A percentile compares a stretch with the other conserved stretches of the same genome.
Conservation (phyloP, 2,113 vertebrate species). For the Paratilapia polleni region DNA sequence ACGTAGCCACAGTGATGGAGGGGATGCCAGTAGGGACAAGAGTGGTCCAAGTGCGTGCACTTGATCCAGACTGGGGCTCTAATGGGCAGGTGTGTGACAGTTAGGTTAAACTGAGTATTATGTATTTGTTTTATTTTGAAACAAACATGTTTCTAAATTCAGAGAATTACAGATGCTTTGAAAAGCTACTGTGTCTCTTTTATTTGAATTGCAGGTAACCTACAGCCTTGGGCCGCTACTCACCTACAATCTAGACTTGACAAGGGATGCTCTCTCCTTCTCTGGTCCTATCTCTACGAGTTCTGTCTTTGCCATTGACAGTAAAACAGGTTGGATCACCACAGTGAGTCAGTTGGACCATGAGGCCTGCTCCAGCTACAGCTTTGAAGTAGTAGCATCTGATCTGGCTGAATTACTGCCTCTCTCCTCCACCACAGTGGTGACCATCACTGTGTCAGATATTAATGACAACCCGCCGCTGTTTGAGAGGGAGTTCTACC, state of each 20-base stretch:
- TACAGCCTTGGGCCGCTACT: constrained; percentile 84
- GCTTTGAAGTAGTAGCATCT: constrained; percentile 90
- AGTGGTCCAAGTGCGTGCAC: constrained; percentile 89
- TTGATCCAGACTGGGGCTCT: constrained; percentile 90
- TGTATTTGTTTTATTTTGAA: background rate
- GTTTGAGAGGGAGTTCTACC: constrained; percentile 89
- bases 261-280: constrained; percentile 4
- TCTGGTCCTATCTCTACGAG: background rate
- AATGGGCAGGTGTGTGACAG: constrained; percentile 86
- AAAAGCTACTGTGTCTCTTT: background rate
- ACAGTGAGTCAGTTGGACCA: constrained; percentile 91
- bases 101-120: background rate
- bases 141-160: background rate
- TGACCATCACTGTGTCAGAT: constrained; percentile 91
- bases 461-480: constrained; percentile 92
- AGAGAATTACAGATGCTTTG: background rate
- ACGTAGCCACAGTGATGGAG: constrained; percentile 94
- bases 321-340: constrained; percentile 96
- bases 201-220: constrained; percentile 75
- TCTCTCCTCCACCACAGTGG: constrained; percentile 87
- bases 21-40: constrained; percentile 93
- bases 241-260: constrained; percentile 77
- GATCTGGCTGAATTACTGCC: constrained; percentile 90
- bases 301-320: constrained; percentile 86
- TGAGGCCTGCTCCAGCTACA: constrained; percentile 88